Evolutionary conservation across 2,888 invertebrate genomes (phyloP), one percentile per base, ranked within the genome.

Genomic region (Agrilus cyanescens): DNA sequence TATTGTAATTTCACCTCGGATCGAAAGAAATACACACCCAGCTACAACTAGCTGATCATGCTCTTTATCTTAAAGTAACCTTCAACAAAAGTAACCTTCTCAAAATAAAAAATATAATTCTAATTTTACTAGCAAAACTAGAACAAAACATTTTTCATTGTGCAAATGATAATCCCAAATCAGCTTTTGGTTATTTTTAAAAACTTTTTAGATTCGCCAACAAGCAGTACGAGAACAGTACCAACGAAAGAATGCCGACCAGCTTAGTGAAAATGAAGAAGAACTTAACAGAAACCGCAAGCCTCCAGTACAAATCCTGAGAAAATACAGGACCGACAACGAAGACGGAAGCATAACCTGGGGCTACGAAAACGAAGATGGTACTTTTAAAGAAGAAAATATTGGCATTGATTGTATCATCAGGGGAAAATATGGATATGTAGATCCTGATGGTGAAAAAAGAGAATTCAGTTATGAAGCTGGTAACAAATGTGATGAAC

Each of bases 291-390:
- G 56, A 58, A 60, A 13, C 46, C 62, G 50, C 52, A 71, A 58
- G 59, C 70, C 55, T 12, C 65, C 48, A 51, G 66, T 55, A 47
- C 62, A 67, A 51, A 67, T 71, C 49, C 53, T 72, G 41, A 59
- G 65, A 34, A 69, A 70, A 59, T 88, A 78, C 68, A 76, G 83
- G 40, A 85, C 85, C 34, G 86, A 87, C 61, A 85, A 86, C 57
- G 72, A 75, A 18, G 84, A 85, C 53, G 85, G 85, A 32, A 86
- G 82, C 59, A 88, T 88, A 54, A 82, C 83, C 1, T 88, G 88
- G 88, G 88, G 88, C 38, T 88, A 82, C 58, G 87, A 88, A 64
- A 87, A 88, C 60, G 87, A 87, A 54, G 88, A 88, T 57, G 88
- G 88, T 15, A 82, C 85, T 2, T 88, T 83, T 65, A 88, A 88